Conservation (phyloP, 2,113 vertebrate species). For the Podilymbus podiceps region DNA sequence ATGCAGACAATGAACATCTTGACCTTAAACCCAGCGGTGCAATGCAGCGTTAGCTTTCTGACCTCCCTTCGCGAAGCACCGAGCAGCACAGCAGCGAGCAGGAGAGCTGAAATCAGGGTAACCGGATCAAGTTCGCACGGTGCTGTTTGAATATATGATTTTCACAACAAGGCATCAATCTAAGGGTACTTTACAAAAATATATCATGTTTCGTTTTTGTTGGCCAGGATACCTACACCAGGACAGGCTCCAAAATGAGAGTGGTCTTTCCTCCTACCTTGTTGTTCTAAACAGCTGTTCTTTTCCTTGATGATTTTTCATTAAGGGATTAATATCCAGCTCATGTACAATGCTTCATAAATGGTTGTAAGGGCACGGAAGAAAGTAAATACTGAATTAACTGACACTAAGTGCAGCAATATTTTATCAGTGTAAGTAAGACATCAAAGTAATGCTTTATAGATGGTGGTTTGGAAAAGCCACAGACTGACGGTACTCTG, state of each 20-base stretch:
- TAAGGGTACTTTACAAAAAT: not conserved
- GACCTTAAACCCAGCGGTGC: not conserved
- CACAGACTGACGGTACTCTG: not conserved
- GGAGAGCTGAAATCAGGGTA: not conserved
- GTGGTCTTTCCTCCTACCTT: not conserved
- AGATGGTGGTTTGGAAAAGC: not conserved
- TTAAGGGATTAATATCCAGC: not conserved
- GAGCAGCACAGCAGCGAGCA: not conserved
- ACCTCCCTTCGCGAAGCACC: not conserved
- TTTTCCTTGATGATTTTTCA: not conserved
- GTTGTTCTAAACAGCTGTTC: not conserved
- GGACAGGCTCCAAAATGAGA: not conserved
- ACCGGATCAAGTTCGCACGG: not conserved
- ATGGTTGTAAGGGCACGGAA: not conserved
- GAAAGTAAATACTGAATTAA: conserved; percentile 1
- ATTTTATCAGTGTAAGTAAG: not conserved
- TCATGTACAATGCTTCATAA: not conserved
- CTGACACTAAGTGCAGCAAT: not conserved
- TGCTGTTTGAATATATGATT: not conserved
- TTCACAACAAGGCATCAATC: not conserved
- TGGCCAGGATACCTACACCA: not conserved
- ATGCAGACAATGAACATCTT: not conserved
- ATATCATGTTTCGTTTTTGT: not conserved
- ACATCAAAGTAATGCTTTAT: not conserved
- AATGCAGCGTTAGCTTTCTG: not conserved